Conservation (phyloP, 2,113 vertebrate species). For the Edolisoma coerulescens region DNA sequence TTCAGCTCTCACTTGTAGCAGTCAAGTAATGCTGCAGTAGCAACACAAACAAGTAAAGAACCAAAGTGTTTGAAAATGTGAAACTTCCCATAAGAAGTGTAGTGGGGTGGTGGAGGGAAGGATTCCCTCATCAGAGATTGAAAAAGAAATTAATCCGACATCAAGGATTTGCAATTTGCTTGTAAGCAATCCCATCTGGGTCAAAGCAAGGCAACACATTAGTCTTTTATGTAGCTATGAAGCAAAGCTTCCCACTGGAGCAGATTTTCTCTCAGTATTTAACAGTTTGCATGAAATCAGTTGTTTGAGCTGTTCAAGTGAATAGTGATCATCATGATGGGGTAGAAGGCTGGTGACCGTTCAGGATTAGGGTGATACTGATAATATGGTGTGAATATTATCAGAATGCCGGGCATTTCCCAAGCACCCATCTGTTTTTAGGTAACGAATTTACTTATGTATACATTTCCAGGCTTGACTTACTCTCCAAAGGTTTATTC, state of each 20-base stretch:
- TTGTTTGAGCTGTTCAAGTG: neutral
- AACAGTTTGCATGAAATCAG: neutral
- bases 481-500: neutral
- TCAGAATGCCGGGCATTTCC: neutral
- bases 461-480: neutral
- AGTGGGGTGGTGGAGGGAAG: accelerated
- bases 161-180: neutral
- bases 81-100: neutral
- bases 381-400: neutral
- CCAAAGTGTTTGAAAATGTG: neutral
- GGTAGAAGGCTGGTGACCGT: neutral
- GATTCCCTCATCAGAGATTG: neutral
- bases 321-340: neutral
- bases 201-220: neutral
- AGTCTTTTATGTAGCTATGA: neutral
- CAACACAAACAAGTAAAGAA: neutral
- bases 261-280: neutral
- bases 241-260: neutral
- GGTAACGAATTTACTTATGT: neutral
- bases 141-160: neutral
- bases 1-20: neutral
- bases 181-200: neutral
- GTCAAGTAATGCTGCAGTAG: neutral
- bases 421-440: neutral
- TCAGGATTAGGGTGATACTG: neutral